These are phyloP conservation scores for Apocrypta bakeri DNA, from an alignment of 1,140 invertebrate species.

Conservation along the genomic window DNA sequence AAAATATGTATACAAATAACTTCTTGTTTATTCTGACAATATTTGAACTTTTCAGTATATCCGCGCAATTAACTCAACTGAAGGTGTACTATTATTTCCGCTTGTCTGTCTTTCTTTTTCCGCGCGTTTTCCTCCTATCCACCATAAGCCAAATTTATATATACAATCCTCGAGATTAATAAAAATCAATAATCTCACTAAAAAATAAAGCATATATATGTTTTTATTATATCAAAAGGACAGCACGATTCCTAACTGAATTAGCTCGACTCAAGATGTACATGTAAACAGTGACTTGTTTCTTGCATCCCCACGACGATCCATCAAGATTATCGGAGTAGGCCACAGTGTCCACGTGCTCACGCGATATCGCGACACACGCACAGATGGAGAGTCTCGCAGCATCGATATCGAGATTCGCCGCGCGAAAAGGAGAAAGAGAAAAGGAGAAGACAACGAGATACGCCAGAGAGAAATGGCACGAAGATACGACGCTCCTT, in stretches of 20 bases:
- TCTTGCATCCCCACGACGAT: slow-evolving; percentile 48
- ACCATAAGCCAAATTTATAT: too few relatives aligned
- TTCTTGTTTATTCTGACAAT: too few relatives aligned
- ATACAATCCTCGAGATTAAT: too few relatives aligned
- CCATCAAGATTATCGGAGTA: slow-evolving; percentile 61
- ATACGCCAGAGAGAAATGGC: neutral
- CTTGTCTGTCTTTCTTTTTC: too few relatives aligned
- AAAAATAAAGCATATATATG: too few relatives aligned
- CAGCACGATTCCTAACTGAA: slow-evolving; percentile 32
- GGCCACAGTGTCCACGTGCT: slow-evolving; percentile 39
- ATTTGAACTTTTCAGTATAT: too few relatives aligned
- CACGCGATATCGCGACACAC: slow-evolving; percentile 43
- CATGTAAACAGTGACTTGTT: slow-evolving; percentile 28
- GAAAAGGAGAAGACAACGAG: neutral
- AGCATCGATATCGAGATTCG: slow-evolving; percentile 48
- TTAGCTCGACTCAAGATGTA: slow-evolving; percentile 15
- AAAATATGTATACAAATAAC: too few relatives aligned
- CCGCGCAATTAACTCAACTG: too few relatives aligned
- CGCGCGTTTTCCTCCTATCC: too few relatives aligned
- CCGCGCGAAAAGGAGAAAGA: neutral
- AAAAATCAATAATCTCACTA: too few relatives aligned
- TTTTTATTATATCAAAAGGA: too few relatives aligned
- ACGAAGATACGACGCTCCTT: slow-evolving; percentile 10
- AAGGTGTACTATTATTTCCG: too few relatives aligned
- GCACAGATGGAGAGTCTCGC: slow-evolving; percentile 36